phyloP scores from a whole-genome alignment of 2,113 vertebrate species.

The Dendrocopos noguchii region DNA sequence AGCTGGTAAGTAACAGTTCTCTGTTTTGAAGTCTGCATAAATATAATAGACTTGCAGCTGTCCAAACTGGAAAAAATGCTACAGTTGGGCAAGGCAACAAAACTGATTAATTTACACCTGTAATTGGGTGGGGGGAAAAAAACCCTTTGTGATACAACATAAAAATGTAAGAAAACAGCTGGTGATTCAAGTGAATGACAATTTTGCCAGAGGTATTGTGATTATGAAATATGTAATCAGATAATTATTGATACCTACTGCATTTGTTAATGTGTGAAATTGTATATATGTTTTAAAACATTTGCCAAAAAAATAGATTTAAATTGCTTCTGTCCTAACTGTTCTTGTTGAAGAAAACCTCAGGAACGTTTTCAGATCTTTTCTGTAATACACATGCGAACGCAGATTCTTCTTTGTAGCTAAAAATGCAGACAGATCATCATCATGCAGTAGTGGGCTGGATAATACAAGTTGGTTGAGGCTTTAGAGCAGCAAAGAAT shows the following conservation, averaged over 20 bases:
- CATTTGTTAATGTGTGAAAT: not conserved
- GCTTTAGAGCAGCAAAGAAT: not conserved
- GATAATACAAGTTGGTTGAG: not conserved
- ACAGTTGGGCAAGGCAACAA: not conserved
- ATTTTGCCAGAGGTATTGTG: not conserved
- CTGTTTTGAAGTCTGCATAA: conserved; percentile 1
- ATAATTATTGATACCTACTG: not conserved
- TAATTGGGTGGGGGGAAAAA: not conserved
- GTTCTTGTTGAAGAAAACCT: not conserved
- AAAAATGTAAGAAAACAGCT: not conserved
- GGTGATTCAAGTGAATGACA: not conserved
- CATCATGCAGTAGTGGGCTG: not conserved
- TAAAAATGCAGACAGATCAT: not conserved
- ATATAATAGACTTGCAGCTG: not conserved
- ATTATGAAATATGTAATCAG: not conserved
- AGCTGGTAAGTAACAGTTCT: conserved; percentile 77
- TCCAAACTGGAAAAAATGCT: not conserved
- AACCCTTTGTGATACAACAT: not conserved
- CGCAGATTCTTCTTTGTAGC: not conserved
- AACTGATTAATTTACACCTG: not conserved
- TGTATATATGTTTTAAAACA: not conserved
- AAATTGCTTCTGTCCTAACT: not conserved
- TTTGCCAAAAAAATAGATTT: not conserved
- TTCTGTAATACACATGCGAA: not conserved
- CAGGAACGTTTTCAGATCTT: not conserved